Base-by-base conservation (phyloP, 2,113 vertebrate genomes). In the Cochlearius cochlearius region DNA sequence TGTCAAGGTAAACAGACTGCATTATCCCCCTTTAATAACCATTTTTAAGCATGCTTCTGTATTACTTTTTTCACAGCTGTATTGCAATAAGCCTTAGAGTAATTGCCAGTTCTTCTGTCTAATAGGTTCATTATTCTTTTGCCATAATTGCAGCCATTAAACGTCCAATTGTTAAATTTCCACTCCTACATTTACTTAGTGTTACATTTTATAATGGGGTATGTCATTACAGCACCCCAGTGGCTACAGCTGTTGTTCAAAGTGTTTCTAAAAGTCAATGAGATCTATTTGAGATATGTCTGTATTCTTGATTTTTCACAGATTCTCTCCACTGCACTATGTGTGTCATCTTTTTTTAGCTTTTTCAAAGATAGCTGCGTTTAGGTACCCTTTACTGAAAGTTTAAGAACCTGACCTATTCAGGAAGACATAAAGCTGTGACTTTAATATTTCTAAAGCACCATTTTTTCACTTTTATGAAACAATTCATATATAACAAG, bases 41-140 rank as follows among this genome's bases (percentile, higher is more conserved):
- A 97, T 98, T 98, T 97, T 98, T 98, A 98, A 98, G 94, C 97
- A 98, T 97, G 97, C 95, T 90, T 96, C 97, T 97, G 96, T 97
- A 98, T 98, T 97, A 98, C 97, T 98, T 98, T 98, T 96, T 97
- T 98, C 98, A 98, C 98, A 98, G 97, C 98, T 98, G 98, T 98
- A 98, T 98, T 98, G 98, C 98, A 98, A 98, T 98, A 98, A 98
- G 97, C 96, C 79, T 96, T 95, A 98, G 98, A 98, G 96, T 98
- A 98, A 98, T 98, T 98, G 98, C 98, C 97, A 98, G 98, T 98
- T 98, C 98, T 98, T 98, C 98, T 97, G 91, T 96, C 98, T 98
- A 98, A 98, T 98, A 98, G 98, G 97, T 98, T 98, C 98, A 98
- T 98, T 98, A 98, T 98, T 98, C 98, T 98, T 98, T 98, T 97